Evolutionary conservation across 1,140 invertebrate genomes (phyloP), one percentile per base, ranked within the genome.

Genomic region (Zeugodacus cucurbitae): DNA sequence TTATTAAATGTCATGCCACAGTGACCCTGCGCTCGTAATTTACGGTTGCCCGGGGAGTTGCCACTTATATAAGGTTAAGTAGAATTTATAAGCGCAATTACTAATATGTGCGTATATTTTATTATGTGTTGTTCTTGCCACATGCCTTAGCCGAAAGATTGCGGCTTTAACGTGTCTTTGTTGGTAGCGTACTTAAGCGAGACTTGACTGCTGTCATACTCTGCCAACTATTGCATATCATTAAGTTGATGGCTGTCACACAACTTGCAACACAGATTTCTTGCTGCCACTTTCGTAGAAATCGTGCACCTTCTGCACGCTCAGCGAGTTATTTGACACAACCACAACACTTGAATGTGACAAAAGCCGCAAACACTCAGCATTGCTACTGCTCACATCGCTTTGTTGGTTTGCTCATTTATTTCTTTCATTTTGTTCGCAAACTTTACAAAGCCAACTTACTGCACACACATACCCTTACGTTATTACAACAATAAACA

Each of bases 1-100:
- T 86, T 48, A 86, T 41, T 86, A 48, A 59, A 86, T 86, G 34
- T 58, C 48, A 59, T 54, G 74, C 26, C 10, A 17, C 74, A 82
- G n/a, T 82, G 37, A 26, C 85, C n/a, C 41, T 32, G 32, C 54
- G 48, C 17, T 57, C 26, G 82, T 86, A 34, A 57, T 86, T 86
- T 86, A 57, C 26, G 32, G 85, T 34, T 11, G 85, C 29, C 1
- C 57, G 29, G 29, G 48, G 3, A 86, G n/a, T 41, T 82, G 37
- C 20, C 41, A 26, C 3, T 22, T 14, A 8, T 29, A 22, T 29
- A 48, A 7, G 14, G 10, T 34, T 17, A 58, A 34, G 8, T 20
- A 59, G 7, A 86, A 22, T 86, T 86, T 82, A 41, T 44, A 7
- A 41, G 7, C 37, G 7, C 37, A 37, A 78, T 44, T 78, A 11